These are phyloP conservation scores for Hemiprocne comata DNA, from an alignment of 2,113 vertebrate species.

Conservation along the genomic window DNA sequence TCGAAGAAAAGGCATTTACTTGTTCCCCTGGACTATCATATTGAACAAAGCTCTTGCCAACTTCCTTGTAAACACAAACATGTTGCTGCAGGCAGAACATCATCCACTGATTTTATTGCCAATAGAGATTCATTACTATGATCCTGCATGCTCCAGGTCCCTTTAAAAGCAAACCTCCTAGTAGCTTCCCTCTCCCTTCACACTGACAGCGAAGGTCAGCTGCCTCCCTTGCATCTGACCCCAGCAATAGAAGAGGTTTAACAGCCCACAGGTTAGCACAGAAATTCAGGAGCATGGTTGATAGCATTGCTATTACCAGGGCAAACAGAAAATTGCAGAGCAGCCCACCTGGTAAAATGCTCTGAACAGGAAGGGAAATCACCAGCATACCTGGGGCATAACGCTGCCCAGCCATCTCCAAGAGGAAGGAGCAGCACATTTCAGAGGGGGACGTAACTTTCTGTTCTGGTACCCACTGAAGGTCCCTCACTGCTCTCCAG, in stretches of 20 bases:
- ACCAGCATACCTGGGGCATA: neutral
- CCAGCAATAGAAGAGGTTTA: neutral
- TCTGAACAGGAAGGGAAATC: neutral
- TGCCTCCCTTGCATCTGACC: neutral
- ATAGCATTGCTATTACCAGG: neutral
- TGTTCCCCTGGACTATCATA: neutral
- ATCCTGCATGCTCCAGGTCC: neutral
- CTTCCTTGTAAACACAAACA: neutral
- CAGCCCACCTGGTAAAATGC: neutral
- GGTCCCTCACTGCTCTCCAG: neutral
- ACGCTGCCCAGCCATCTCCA: neutral
- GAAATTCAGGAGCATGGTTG: neutral
- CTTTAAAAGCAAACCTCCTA: neutral
- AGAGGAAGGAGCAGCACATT: neutral
- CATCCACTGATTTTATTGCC: neutral
- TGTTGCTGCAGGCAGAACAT: neutral
- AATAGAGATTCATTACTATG: neutral
- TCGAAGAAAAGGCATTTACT: neutral
- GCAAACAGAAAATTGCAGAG: conserved; percentile 30
- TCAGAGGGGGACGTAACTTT: neutral
- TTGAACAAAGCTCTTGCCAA: neutral
- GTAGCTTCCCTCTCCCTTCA: neutral
- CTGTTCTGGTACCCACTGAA: neutral
- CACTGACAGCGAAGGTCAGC: neutral
- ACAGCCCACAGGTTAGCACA: neutral